These are phyloP conservation scores for Troilus luridus DNA, from an alignment of 2,888 invertebrate genomes.

Conservation along the genomic window DNA sequence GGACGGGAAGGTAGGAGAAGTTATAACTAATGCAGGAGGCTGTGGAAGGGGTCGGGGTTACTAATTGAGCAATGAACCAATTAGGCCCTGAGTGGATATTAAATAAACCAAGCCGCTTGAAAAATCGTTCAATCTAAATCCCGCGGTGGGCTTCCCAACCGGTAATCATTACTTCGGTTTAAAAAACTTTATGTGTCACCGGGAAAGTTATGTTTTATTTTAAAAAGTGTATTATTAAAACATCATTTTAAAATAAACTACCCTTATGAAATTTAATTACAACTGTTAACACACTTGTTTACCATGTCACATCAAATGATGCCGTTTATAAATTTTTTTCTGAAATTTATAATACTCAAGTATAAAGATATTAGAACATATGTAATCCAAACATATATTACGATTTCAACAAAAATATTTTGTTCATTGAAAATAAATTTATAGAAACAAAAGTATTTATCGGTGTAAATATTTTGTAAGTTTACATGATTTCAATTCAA, in stretches of 20 bases:
- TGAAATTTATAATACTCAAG: too few species aligned
- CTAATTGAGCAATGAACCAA: conserved; percentile 37
- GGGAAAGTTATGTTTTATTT: not conserved
- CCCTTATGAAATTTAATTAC: not conserved
- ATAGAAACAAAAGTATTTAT: too few species aligned
- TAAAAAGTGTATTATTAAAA: not conserved
- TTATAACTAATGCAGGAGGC: not conserved
- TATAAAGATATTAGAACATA: too few species aligned
- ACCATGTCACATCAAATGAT: not conserved
- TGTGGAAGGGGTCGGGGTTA: not conserved
- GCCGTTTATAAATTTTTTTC: not conserved
- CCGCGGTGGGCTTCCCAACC: not conserved
- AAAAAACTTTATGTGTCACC: not conserved
- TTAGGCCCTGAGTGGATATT: conserved; percentile 26
- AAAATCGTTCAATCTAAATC: conserved; percentile 40
- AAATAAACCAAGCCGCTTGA: conserved; percentile 25
- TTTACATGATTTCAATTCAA: too few species aligned
- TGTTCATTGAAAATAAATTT: too few species aligned
- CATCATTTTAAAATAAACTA: not conserved
- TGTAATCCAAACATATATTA: too few species aligned
- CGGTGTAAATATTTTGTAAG: too few species aligned
- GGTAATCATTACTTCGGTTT: not conserved
- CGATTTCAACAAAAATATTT: too few species aligned
- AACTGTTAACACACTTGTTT: not conserved
- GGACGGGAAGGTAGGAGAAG: not conserved